Evolutionary conservation across 2,797 vertebrate species (phyloP), one percentile per base, ranked within the genome.

Genomic region (Scleropages formosus): DNA sequence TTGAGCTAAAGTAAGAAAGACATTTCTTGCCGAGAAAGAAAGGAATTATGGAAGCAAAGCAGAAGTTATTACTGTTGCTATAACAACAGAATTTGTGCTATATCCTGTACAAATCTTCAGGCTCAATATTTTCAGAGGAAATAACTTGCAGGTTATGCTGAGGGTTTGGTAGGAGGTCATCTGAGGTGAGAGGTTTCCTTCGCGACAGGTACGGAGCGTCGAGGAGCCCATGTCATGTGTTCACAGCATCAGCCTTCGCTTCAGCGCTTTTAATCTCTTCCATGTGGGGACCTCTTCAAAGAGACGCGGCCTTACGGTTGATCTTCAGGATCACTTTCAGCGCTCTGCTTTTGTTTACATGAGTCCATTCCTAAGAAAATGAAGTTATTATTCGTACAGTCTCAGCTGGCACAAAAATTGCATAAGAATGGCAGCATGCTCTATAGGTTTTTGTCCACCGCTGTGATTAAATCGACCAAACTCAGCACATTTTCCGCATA

Each of bases 331-430:
- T 83, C 76, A 77, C 59, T 80, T 85, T 85, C 81, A 81, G 83
- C 80, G 78, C 81, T 68, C 77, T 82, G 76, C 81, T 81, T 82
- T 82, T 83, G 75, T 83, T 87, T 71, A 53, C 47, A 53, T 72
- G 61, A 76, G 76, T 83, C 68, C 60, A 68, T 72, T 79, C 62
- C 58, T 68, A 72, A 82, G 72, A 66, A 78, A 78, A 78, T 31
- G 0, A 51, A 78, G 79, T 82, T 65, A 76, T 80, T 80, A 82
- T 86, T 82, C 60, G 77, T 84, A 64, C 63, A 70, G 72, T 60
- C 8, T 53, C 46, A 76, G 77, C 75, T 44, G 60, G 79, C 64
- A 60, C 27, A 77, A 61, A n/a, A 46, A 76, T 62, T 60, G 44
- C 77, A 75, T 47, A 76, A 64, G 31, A 66, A 74, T 77, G 75